Evolutionary conservation across 1,140 invertebrate genomes (phyloP), one percentile per base, ranked within the genome.

Genomic region (Calephelis nemesis): DNA sequence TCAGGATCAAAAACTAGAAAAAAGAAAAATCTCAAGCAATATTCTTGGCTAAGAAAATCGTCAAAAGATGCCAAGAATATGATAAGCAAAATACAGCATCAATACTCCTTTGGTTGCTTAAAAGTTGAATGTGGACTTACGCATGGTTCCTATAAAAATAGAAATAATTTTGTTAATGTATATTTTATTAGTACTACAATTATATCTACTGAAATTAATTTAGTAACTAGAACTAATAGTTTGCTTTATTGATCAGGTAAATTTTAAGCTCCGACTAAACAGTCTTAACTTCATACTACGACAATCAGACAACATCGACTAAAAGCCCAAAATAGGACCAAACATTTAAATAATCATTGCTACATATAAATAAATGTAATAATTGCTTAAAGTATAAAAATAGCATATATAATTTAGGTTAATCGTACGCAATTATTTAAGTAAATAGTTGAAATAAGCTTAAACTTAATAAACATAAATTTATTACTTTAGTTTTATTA

Each of bases 61-160:
- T 74, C 67, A 45, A 72, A 71, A 76, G 75, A 78, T 68, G 74
- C 82, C 78, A 78, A 82, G 71, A 77, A 72, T 69, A 60, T 65
- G 74, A 60, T 67, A 89, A 91, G 84, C 85, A 83, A 88, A 85
- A 66, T 91, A 89, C 88, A 89, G 88, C 87, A 66, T 71, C 30
- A 40, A 60, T 60, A 60, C 58, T 73, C 72, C 73, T 79, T 68
- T 73, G 72, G 81, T 85, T 84, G 86, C 84, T 82, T 85, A 89
- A 78, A 82, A 84, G 69, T 86, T 76, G 73, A 76, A 78, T 74
- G 71, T 77, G 64, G 68, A 91, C 87, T 91, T 91, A 91, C 88
- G 85, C 88, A 85, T 91, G 88, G 82, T 91, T 91, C 88, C 88
- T 91, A 89, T 87, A 91, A 89, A 86, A 87, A 87, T 83, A 88